These are phyloP conservation scores for Syrista parreyssii DNA, from an alignment of 2,888 invertebrate species.

Conservation along the genomic window DNA sequence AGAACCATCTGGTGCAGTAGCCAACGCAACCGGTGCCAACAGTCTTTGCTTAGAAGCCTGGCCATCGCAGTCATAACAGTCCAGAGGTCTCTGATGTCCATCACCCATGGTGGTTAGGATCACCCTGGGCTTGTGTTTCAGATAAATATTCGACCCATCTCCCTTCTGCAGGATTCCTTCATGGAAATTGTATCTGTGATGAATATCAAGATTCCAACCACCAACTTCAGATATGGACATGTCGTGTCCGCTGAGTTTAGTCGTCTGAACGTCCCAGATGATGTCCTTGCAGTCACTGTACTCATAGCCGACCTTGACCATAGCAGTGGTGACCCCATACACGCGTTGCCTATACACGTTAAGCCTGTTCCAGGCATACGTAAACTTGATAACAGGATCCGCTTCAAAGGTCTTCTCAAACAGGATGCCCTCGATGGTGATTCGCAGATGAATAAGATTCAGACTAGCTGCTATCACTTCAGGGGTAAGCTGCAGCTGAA, in stretches of 20 bases:
- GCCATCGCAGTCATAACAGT: conserved; percentile 86
- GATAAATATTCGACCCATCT: conserved; percentile 94
- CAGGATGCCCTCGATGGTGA: conserved; percentile 94
- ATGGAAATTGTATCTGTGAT: conserved; percentile 97
- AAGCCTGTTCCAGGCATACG: conserved; percentile 96
- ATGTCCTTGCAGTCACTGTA: conserved; percentile 92
- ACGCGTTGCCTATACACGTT: conserved; percentile 97
- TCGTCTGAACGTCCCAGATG: conserved; percentile 96
- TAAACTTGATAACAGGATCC: conserved; percentile 95
- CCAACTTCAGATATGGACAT: conserved; percentile 97
- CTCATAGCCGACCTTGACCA: conserved; percentile 96
- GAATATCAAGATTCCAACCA: conserved; percentile 97
- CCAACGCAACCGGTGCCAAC: conserved; percentile 91
- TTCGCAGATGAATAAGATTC: conserved; percentile 89
- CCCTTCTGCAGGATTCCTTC: conserved; percentile 98
- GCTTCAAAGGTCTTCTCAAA: conserved; percentile 96
- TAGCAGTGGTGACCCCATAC: conserved; percentile 94
- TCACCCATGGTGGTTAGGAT: conserved; percentile 93
- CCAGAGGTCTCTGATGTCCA: conserved; percentile 87
- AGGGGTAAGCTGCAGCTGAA: conserved; percentile 90
- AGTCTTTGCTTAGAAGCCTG: conserved; percentile 83
- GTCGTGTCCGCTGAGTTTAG: conserved; percentile 94
- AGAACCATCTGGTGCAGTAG: conserved; percentile 92
- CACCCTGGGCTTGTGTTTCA: conserved; percentile 92
- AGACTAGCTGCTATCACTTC: conserved; percentile 83